Evolutionary conservation across 2,888 invertebrate genomes (phyloP), one percentile per base, ranked within the genome.

Genomic region (Ochropleura leucogaster): DNA sequence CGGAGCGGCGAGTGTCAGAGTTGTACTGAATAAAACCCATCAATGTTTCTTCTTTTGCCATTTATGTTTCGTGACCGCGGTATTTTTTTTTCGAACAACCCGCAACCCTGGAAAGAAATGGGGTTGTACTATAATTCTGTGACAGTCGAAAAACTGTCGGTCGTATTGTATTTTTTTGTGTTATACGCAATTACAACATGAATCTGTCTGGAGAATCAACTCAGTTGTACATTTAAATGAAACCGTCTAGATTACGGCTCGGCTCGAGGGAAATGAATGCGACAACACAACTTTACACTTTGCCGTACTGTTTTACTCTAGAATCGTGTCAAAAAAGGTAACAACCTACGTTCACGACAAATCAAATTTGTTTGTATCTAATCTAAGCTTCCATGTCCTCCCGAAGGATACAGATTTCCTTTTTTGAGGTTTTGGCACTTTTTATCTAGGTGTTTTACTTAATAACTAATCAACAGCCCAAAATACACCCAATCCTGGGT

Each of bases 211-310:
- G n/a, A 49, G n/a, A 9, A 66, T 66, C 9, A 79, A 63, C 62
- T 51, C 55, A 51, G 14, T 62, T 47, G 42, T 57, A 67, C 44
- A 64, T 65, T 68, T 30, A 47, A 63, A 80, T 63, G 44, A 71
- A 47, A 60, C 20, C 7, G 16, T 42, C 53, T 68, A 55, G 47
- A 71, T 71, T 55, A 57, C 66, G 40, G 42, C 67, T 59, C 16
- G 7, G 66, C 44, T 57, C 79, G 5, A 46, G 84, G 83, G 83
- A 84, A 84, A 84, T 84, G 65, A 84, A 81, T 79, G 76, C 59
- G 42, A 76, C 69, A 70, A 53, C 68, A 68, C 68, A 57, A 51
- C n/a, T 72, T 72, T 71, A 63, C 53, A 51, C n/a, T 72, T 72
- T 73, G 57, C 53, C 69, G 60, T 57, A 72, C 16, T 40, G 49